Evolutionary conservation across 2,113 vertebrate species (phyloP), one percentile per base, ranked within the genome.

Genomic region (Otus sunia): DNA sequence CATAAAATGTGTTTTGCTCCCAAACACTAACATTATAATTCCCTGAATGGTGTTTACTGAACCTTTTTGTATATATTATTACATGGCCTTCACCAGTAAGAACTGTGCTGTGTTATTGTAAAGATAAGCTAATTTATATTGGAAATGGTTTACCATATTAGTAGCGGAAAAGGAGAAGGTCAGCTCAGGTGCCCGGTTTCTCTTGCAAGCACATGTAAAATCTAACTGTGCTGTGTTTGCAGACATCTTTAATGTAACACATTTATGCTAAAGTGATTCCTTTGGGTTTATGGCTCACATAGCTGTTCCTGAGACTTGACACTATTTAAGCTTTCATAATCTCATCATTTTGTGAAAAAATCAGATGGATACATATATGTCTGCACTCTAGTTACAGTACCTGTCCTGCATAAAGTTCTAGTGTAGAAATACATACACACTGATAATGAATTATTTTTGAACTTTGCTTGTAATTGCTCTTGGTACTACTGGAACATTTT

Each of bases 401-500:
- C 45, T 59, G 37, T 52, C 50, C 66, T 64, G 25, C 19, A 32
- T 64, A 49, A 43, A 36, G 8, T 77, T 78, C 22, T 62, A 11
- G 18, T 64, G 17, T 5, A 75, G 83, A 75, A 89, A 71, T 63
- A 50, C 15, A 71, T 63, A 50, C 15, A 30, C 53, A 32, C 16
- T 36, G 30, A 34, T 67, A 71, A 84, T 41, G 37, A 90, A 71
- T 86, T 85, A 64, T 72, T 67, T 47, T 43, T 82, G 41, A 86
- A 75, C 37, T 86, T 89, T 0, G 0, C 43, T 68, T 84, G 15
- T 66, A 71, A 63, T 74, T 86, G 76, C 68, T 75, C 30, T 66
- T 87, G 53, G 16, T 93, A 73, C 29, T 73, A 73, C 53, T 71
- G 92, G 89, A 43, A 58, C 66, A 76, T 94, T 95, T 96, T 91